Conservation (phyloP, 1,140 invertebrate species). For the Drosophila santomea region DNA sequence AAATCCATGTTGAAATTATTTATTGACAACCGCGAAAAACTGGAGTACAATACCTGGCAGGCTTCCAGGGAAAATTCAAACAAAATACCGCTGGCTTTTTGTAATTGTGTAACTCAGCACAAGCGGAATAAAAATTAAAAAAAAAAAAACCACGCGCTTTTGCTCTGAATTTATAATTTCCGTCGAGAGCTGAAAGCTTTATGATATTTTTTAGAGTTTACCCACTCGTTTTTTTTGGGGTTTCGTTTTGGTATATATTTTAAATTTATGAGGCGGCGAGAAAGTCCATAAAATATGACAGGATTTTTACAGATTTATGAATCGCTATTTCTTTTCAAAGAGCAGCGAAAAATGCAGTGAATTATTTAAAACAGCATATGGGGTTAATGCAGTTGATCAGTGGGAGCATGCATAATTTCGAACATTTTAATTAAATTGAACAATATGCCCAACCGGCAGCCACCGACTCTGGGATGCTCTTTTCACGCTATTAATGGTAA, state of each 20-base stretch:
- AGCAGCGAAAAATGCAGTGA: slow-evolving; percentile 3
- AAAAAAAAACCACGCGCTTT: slow-evolving; percentile 25
- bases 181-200: slow-evolving; percentile 53
- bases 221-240: slow-evolving; percentile 1
- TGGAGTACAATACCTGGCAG: slow-evolving; percentile 44
- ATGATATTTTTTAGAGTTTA: slow-evolving; percentile 30
- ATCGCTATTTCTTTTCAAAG: slow-evolving; percentile 5
- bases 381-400: slow-evolving; percentile 22
- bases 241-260: slow-evolving; percentile 24
- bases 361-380: slow-evolving; percentile 27
- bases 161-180: slow-evolving; percentile 75
- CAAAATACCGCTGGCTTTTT: slow-evolving; percentile 42
- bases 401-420: slow-evolving; percentile 42
- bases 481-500: not conserved
- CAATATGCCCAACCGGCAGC: slow-evolving; percentile 16
- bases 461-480: slow-evolving; percentile 7
- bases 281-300: slow-evolving; percentile 64
- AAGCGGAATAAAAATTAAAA: slow-evolving; percentile 4
- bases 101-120: slow-evolving; percentile 50
- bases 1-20: slow-evolving; percentile 49
- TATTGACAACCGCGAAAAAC: slow-evolving; percentile 52
- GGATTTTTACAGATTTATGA: slow-evolving; percentile 59
- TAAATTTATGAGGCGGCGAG: slow-evolving; percentile 57
- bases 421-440: slow-evolving; percentile 57
- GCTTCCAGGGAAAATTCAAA: slow-evolving; percentile 40